phyloP scores from a whole-genome alignment of 1,140 invertebrate species.

The Aphaenogaster ashmeadi region DNA sequence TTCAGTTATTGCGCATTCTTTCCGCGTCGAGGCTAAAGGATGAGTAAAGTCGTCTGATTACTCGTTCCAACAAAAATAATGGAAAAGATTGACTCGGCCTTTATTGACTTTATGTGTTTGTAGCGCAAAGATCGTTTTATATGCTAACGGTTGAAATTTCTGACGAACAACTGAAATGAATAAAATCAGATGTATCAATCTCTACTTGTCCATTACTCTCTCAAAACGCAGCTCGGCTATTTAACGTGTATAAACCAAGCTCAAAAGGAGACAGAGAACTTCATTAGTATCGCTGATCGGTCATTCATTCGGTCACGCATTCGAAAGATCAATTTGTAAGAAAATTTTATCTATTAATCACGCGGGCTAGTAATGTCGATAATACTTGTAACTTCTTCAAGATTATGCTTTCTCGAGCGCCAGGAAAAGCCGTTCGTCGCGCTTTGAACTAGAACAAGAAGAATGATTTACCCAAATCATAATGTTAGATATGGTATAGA shows the following conservation, averaged over 20 bases:
- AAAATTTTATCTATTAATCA: conserved; percentile 64
- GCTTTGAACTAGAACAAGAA: neutral
- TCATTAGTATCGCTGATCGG: conserved; percentile 56
- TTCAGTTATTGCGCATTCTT: neutral
- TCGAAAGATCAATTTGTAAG: conserved; percentile 52
- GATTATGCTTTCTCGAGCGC: conserved; percentile 13
- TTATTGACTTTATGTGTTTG: neutral
- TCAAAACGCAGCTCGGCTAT: neutral
- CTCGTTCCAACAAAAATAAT: neutral
- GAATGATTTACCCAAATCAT: neutral
- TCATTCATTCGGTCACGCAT: conserved; percentile 61
- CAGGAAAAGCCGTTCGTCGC: neutral
- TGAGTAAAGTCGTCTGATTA: neutral
- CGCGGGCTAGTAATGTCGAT: neutral
- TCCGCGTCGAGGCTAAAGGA: neutral
- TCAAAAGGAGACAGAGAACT: conserved; percentile 45
- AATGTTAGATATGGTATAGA: neutral
- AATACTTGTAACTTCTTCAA: conserved; percentile 10
- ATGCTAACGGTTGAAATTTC: neutral
- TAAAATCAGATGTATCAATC: conserved; percentile 10
- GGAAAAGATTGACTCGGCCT: neutral
- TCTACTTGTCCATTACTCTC: neutral
- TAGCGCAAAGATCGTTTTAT: neutral
- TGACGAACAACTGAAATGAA: neutral
- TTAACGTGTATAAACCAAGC: neutral